phyloP scores from a whole-genome alignment of 2,888 invertebrate species.

The Schizaphis graminum region DNA sequence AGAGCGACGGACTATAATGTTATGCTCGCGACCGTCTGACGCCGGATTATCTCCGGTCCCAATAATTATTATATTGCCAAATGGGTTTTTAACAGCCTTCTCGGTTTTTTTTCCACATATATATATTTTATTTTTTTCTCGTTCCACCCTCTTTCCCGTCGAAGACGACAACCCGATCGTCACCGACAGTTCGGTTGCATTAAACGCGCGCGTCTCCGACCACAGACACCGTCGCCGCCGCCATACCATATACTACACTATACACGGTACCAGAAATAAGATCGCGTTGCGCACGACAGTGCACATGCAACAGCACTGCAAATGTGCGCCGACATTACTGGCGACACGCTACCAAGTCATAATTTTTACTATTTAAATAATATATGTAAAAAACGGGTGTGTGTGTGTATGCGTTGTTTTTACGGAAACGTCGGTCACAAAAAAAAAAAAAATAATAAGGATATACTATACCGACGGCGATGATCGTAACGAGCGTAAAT shows the following conservation, averaged over 20 bases:
- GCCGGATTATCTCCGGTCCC: constrained; percentile 59
- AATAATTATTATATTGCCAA: constrained; percentile 46
- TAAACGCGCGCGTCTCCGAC: not conserved
- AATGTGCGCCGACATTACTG: not conserved
- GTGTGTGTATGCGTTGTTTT: not conserved
- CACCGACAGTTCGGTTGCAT: not conserved
- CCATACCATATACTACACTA: no score
- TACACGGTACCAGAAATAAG: no score
- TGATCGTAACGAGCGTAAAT: not conserved
- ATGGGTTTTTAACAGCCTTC: constrained; percentile 59
- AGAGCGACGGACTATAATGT: not conserved
- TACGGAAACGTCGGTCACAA: not conserved
- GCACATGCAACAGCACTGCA: not conserved
- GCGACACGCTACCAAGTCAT: not conserved
- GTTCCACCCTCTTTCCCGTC: not conserved
- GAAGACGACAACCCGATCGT: not conserved
- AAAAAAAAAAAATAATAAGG: not conserved
- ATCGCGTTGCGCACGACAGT: no score
- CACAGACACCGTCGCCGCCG: not conserved
- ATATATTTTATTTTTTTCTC: not conserved
- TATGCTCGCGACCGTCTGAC: constrained; percentile 37
- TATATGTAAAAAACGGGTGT: not conserved
- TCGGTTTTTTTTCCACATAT: not conserved
- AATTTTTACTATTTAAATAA: not conserved
- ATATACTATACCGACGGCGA: not conserved